These are phyloP conservation scores for Chelonus insularis DNA, from an alignment of 1,140 invertebrate species.

Conservation along the genomic window DNA sequence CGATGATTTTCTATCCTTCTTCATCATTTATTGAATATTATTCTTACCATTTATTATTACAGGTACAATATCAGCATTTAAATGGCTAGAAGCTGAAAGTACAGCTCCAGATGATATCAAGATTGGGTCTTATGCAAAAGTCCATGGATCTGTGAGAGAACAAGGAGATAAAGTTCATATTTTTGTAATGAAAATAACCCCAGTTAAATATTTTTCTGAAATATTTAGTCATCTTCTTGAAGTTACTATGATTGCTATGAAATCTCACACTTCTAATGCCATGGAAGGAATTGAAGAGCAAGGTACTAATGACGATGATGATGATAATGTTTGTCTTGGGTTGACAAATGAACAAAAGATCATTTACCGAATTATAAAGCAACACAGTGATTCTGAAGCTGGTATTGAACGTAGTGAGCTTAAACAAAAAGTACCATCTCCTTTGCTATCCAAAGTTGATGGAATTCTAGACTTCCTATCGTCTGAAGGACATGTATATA, in stretches of 20 bases:
- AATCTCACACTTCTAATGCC: no score
- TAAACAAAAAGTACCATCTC: constrained; percentile 36
- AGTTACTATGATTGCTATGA: constrained; percentile 34
- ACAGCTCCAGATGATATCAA: constrained; percentile 24
- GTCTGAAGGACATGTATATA: constrained; percentile 57
- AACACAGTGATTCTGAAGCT: constrained; percentile 38
- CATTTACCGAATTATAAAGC: constrained; percentile 48
- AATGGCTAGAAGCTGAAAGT: constrained; percentile 51
- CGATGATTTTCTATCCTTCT: no score
- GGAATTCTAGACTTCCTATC: constrained; percentile 52
- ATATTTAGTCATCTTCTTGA: constrained; percentile 46
- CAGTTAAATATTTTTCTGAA: constrained; percentile 40
- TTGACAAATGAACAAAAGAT: constrained; percentile 39
- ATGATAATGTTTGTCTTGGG: constrained; percentile 22
- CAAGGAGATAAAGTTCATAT: constrained; percentile 37
- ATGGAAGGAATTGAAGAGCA: not conserved
- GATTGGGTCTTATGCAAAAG: constrained; percentile 39
- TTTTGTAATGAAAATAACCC: constrained; percentile 41
- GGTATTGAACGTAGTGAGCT: constrained; percentile 48
- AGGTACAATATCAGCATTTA: constrained; percentile 45
- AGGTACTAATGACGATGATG: not conserved
- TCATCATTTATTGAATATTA: no score
- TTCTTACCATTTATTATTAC: no score
- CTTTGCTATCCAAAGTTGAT: constrained; percentile 38
- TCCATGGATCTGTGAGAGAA: constrained; percentile 44